Evolutionary conservation across 2,113 vertebrate species (phyloP).

Genomic region (Dermatemys mawii): DNA sequence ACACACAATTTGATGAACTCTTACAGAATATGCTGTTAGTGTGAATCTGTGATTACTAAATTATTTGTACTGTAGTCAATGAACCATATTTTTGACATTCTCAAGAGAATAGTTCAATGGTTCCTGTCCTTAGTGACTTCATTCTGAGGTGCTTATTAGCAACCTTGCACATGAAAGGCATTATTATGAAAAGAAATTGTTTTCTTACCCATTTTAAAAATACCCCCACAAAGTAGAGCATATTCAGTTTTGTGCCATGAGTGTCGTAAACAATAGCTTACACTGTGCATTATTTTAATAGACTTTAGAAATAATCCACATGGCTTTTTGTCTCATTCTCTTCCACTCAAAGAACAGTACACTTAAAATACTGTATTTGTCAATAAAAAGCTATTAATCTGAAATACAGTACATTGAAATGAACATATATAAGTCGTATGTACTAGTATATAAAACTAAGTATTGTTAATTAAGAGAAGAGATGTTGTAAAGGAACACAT

Average conservation of each 20-base stretch:
- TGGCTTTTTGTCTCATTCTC: background rate
- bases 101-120: background rate
- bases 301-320: background rate
- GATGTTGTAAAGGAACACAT: rapidly evolving
- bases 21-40: background rate
- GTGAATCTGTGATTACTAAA: background rate
- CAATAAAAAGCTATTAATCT: rapidly evolving
- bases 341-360: background rate
- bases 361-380: rapidly evolving
- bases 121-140: background rate
- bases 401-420: rapidly evolving
- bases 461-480: background rate
- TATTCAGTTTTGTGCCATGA: background rate
- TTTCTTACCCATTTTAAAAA: background rate
- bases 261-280: background rate
- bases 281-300: rapidly evolving
- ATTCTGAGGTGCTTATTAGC: background rate
- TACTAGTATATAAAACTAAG: background rate
- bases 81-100: background rate
- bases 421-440: rapidly evolving
- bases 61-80: background rate
- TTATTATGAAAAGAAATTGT: background rate
- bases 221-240: background rate
- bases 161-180: background rate
- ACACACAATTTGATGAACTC: background rate